Evolutionary conservation across 2,888 invertebrate genomes (phyloP).

Genomic region (Aphidoletes aphidimyza): DNA sequence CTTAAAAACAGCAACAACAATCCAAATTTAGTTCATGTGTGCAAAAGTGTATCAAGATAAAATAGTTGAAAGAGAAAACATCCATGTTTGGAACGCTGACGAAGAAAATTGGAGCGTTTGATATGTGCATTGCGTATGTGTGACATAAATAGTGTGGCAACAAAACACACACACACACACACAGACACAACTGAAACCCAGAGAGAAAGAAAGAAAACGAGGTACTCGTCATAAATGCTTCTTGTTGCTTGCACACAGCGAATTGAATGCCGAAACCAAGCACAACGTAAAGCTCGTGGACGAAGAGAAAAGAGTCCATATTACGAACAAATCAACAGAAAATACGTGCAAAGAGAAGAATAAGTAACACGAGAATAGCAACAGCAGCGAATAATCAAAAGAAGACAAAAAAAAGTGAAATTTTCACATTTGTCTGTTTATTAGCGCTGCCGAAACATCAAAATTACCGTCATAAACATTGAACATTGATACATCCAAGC

Average conservation of each 20-base stretch:
- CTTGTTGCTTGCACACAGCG: not conserved
- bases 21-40: slow-evolving; percentile 27
- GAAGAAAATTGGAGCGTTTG: slow-evolving; percentile 33
- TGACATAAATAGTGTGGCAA: slow-evolving; percentile 12
- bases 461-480: slow-evolving; percentile 33
- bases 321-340: not conserved
- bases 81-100: not conserved
- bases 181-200: not conserved
- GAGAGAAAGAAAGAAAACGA: not conserved
- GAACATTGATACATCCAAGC: not conserved
- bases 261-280: not conserved
- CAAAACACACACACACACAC: not conserved
- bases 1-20: no score
- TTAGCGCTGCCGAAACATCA: slow-evolving; percentile 40
- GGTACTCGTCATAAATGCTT: not conserved
- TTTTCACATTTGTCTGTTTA: slow-evolving; percentile 40
- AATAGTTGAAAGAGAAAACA: slow-evolving; percentile 33
- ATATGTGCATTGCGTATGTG: slow-evolving; percentile 28
- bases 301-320: not conserved
- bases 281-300: not conserved
- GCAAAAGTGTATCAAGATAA: slow-evolving; percentile 46
- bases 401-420: slow-evolving; percentile 48
- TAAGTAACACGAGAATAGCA: slow-evolving; percentile 9
- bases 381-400: not conserved
- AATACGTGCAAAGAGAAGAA: slow-evolving; percentile 18